Base-by-base conservation (phyloP, 2,113 vertebrate genomes). In the Synchiropus splendidus region DNA sequence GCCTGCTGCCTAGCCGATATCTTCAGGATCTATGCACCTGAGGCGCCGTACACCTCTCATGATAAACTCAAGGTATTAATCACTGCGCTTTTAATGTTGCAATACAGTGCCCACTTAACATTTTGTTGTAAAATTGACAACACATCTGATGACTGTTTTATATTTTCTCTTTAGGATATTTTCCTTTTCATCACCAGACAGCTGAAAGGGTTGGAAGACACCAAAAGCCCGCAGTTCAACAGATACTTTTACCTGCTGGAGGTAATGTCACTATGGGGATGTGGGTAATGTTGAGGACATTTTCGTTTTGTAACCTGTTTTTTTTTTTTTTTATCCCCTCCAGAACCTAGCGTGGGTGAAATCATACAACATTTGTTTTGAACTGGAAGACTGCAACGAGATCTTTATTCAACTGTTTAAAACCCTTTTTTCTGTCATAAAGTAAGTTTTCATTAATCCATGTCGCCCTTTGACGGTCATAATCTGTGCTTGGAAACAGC, bases 351-450 rank as follows among this genome's bases (percentile, higher is more conserved):
- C 94, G 2, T 99, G 95, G 95, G 95, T 99, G 58, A 99, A 99
- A 81, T 99, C 95, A 9, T 99, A 99, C 78, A 99, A 99, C 82
- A 99, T 99, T 81, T 99, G 95, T 79, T 99, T 99, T 81, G 95
- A 99, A 73, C 88, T 99, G 80, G 94, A 99, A 86, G 95, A 98
- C 85, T 97, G 95, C 87, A 99, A 99, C 62, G 95, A 99, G 83
- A 98, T 99, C 88, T 98, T 99, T 85, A 99, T 97, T 81, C 95
- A 99, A 65, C 92, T 99, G 80, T 99, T 98, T 87, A 98, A 90
- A 73, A 94, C 92, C 2, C 94, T 99, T 66, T 99, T 98, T 86
- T 97, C 93, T 66, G 94, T 99, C 64, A 99, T 99, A 82, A 99
- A 97, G 95, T 98, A 89, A 93, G 92, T 34, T 1, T 9, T 13